Evolutionary conservation across 2,797 vertebrate species (phyloP).

Genomic region (Tolypeutes matacus): DNA sequence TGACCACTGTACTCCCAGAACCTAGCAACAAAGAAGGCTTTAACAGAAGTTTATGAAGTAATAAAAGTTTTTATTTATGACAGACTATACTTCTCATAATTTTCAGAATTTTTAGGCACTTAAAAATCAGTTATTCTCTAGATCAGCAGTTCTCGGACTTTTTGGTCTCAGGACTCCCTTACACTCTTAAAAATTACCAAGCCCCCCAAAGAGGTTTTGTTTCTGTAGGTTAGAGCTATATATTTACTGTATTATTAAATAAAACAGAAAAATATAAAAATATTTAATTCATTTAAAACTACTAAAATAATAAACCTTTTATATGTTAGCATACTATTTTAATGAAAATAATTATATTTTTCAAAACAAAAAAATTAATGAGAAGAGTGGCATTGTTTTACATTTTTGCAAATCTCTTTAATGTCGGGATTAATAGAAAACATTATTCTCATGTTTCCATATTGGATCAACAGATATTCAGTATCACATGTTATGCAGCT

Average conservation of each 20-base stretch:
- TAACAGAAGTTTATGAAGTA: constrained; percentile 9
- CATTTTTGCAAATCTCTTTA: constrained; percentile 53
- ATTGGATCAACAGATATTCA: constrained; percentile 37
- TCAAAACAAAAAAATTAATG: too few species aligned
- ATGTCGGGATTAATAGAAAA: constrained; percentile 5
- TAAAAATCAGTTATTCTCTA: constrained; percentile 51
- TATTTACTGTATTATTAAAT: constrained; percentile 48
- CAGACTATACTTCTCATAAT: background rate
- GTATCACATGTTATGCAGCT: background rate
- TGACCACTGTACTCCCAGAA: background rate
- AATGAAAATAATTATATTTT: too few species aligned
- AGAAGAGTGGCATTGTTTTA: too few species aligned
- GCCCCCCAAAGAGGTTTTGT: background rate
- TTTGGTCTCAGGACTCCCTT: constrained; percentile 10
- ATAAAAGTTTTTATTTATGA: background rate
- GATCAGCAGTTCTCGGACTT: constrained; percentile 22
- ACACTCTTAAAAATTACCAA: constrained; percentile 43
- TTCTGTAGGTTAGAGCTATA: background rate
- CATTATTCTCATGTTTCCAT: constrained; percentile 28
- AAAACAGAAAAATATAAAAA: constrained; percentile 36
- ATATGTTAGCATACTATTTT: constrained; percentile 35
- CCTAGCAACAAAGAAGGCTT: constrained; percentile 7
- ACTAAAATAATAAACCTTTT: constrained; percentile 20
- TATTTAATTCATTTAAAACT: constrained; percentile 38
- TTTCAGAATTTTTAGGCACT: constrained; percentile 17